Evolutionary conservation across 2,888 invertebrate species (phyloP), one percentile per base, ranked within the genome.

Genomic region (Ligdia adustata): DNA sequence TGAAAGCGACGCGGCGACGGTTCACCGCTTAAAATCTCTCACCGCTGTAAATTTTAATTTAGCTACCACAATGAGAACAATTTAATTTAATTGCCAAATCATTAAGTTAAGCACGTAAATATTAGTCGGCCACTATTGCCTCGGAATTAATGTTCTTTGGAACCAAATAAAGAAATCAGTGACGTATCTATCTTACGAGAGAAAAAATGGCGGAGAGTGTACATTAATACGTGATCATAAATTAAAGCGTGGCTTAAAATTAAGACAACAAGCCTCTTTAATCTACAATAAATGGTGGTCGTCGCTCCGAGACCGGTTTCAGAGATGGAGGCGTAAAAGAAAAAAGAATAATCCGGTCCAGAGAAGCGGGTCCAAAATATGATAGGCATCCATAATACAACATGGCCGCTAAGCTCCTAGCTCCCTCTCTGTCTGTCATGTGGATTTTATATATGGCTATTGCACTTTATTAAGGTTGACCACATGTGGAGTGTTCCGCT

Each of bases 241-340:
- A 89, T 90, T 90, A 88, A 83, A 85, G 78, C 79, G 79, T 81
- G 83, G 82, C 83, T 90, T 86, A 89, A 90, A 90, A 91, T 91
- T 90, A 90, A 91, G 91, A 91, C 90, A 91, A 90, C 90, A 90
- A 89, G 84, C 80, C 88, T 89, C 84, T 90, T 91, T 90, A 91
- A 91, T 91, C 90, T 90, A 89, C 87, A 89, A 90, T 90, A 90
- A 89, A 90, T 89, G 89, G 83, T 82, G 80, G 86, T 82, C 86
- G 85, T 81, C 86, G 81, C 79, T 75, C 75, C 64, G 70, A 80
- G 85, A 90, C 88, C 89, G 88, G 89, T 89, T 89, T 62, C 69
- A 61, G 77, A 84, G 87, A 82, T 79, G 83, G 80, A 85, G 85
- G 84, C 82, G 83, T 78, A 85, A 87, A 83, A 76, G 71, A 77